These are phyloP conservation scores for Halcyon smyrnensis DNA, from an alignment of 2,797 vertebrate species.

Conservation along the genomic window DNA sequence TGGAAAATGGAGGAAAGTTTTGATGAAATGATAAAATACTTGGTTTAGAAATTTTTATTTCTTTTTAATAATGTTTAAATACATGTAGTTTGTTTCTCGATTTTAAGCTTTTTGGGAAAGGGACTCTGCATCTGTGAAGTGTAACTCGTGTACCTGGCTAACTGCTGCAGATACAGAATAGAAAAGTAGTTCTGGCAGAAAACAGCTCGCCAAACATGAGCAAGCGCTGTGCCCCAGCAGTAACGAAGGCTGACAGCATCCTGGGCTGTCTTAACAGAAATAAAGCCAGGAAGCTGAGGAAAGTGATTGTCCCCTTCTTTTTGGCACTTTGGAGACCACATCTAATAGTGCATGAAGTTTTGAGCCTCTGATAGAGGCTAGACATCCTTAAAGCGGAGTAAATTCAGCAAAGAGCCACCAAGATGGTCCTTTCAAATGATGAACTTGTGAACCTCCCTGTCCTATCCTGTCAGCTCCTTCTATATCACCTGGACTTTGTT, in stretches of 20 bases:
- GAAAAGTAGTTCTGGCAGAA: not conserved
- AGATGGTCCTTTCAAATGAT: not conserved
- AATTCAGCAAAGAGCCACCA: not conserved
- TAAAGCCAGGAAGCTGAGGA: not conserved
- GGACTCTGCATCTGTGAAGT: not conserved
- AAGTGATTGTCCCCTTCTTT: not conserved
- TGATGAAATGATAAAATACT: not conserved
- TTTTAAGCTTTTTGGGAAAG: not conserved
- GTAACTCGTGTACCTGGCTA: not conserved
- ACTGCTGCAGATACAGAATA: not conserved
- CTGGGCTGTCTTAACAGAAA: not conserved
- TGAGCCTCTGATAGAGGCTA: not conserved
- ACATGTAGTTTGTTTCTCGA: not conserved
- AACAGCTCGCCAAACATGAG: accelerated
- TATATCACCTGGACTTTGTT: not conserved
- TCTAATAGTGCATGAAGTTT: not conserved
- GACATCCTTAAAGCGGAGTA: not conserved
- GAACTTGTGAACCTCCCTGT: not conserved
- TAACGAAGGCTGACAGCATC: accelerated
- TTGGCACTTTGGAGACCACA: not conserved
- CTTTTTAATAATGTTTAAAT: not conserved
- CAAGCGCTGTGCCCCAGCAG: not conserved
- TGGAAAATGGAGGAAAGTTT: not conserved
- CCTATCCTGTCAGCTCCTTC: not conserved
- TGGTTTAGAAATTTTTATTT: not conserved